These are phyloP conservation scores for Dicrurus megarhynchus DNA, from an alignment of 2,113 vertebrate species.

Conservation along the genomic window DNA sequence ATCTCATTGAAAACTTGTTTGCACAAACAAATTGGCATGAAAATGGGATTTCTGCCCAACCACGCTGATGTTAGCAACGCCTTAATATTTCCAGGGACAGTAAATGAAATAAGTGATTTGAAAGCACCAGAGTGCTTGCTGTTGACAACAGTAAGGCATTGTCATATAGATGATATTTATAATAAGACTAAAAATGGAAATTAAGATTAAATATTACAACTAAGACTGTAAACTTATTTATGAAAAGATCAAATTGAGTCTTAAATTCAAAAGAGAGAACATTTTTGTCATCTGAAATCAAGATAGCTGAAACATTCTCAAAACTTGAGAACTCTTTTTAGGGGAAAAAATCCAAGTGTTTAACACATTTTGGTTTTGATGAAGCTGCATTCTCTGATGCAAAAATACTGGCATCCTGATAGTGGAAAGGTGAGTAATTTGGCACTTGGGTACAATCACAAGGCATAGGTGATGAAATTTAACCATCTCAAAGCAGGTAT, in stretches of 20 bases:
- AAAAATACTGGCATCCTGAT: not conserved
- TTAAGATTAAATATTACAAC: not conserved
- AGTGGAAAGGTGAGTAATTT: not conserved
- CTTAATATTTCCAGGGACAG: not conserved
- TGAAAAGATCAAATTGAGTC: not conserved
- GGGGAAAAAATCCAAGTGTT: not conserved
- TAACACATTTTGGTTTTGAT: not conserved
- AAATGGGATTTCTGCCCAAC: not conserved
- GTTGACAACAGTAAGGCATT: not conserved
- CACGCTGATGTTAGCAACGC: fast-evolving
- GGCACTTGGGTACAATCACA: not conserved
- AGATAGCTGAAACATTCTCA: not conserved
- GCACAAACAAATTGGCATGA: not conserved
- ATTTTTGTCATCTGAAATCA: not conserved
- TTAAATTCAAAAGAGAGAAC: not conserved
- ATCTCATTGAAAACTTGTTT: not conserved
- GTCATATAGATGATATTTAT: not conserved
- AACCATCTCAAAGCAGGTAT: not conserved
- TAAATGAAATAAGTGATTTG: not conserved
- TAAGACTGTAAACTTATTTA: not conserved
- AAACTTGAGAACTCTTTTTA: not conserved
- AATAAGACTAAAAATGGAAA: not conserved
- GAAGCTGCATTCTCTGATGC: not conserved
- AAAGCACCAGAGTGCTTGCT: not conserved
- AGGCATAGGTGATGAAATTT: not conserved